phyloP scores from a whole-genome alignment of 2,888 invertebrate species.

The Eupithecia dodoneata region DNA sequence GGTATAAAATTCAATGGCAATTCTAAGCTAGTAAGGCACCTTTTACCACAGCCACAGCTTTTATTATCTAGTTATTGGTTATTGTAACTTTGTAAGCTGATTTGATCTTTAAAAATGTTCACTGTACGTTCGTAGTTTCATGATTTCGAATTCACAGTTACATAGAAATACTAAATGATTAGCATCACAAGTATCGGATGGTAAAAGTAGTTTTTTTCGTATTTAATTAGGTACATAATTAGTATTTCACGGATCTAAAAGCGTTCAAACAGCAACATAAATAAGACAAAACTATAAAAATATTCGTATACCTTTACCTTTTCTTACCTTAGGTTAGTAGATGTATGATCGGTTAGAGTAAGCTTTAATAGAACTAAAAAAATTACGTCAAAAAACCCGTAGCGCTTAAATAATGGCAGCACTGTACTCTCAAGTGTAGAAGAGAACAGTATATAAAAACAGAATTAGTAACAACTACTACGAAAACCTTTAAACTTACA shows the following conservation, averaged over 20 bases:
- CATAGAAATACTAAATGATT: neutral
- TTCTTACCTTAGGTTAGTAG: slow-evolving; percentile 19
- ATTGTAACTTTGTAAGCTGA: neutral
- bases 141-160: neutral
- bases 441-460: neutral
- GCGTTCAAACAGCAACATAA: slow-evolving; percentile 21
- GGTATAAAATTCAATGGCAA: slow-evolving; percentile 44
- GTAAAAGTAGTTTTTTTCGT: neutral
- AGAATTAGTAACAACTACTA: neutral
- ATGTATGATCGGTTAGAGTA: slow-evolving; percentile 23
- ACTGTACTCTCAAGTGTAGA: slow-evolving; percentile 4
- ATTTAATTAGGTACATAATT: neutral
- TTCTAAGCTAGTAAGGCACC: slow-evolving; percentile 11
- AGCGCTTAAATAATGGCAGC: slow-evolving; percentile 21
- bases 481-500: neutral
- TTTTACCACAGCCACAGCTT: slow-evolving; percentile 4
- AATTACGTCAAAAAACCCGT: neutral
- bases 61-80: neutral
- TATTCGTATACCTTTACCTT: slow-evolving; percentile 5
- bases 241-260: neutral
- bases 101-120: neutral
- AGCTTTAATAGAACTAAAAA: slow-evolving; percentile 4
- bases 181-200: neutral
- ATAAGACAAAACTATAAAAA: slow-evolving; percentile 15
- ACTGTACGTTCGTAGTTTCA: neutral